Evolutionary conservation across 2,113 vertebrate genomes (phyloP), one percentile per base, ranked within the genome.

Genomic region (Notarius quadriscutis): DNA sequence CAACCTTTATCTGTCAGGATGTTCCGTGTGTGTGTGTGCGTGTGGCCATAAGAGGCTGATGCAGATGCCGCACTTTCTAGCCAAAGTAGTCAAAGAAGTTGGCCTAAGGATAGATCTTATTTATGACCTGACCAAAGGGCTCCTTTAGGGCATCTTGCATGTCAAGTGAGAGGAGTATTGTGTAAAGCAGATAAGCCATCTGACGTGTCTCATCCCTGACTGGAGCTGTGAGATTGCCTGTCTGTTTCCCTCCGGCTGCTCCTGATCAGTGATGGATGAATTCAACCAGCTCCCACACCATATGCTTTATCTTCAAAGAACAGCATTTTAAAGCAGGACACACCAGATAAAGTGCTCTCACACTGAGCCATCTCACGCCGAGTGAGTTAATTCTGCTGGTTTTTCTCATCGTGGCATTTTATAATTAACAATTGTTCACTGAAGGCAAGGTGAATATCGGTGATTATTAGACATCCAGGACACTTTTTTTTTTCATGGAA

Each of bases 231-330:
- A 86, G 86, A 90, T 86, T 71, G 34, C 65, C 50, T 81, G 57
- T 60, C 87, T 63, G 34, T 60, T 85, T 51, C 80, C 74, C 69
- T 65, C 55, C 14, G 25, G 72, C 84, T 74, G 22, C 72, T 84
- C 78, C 74, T 20, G 50, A 77, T 82, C 79, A 83, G 71, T 89
- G 84, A 90, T 86, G 74, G 84, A 90, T 88, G 84, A 90, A 86
- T 87, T 77, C 48, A 75, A 48, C 81, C 71, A 72, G 57, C 65
- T 80, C 63, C 55, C 87, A 80, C 67, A 41, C 74, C 15, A 8
- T 58, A 20, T 15, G 50, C 51, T 88, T 84, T 72, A 79, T 90
- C 84, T 86, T 86, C 30, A 81, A 81, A n/a, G 27, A 87, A 81
- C 65, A 79, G 58, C 62, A 85, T 89, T 81, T 87, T 15, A 85